Base-by-base conservation (phyloP, 2,888 invertebrate species). In the Alloplasta piceator region DNA sequence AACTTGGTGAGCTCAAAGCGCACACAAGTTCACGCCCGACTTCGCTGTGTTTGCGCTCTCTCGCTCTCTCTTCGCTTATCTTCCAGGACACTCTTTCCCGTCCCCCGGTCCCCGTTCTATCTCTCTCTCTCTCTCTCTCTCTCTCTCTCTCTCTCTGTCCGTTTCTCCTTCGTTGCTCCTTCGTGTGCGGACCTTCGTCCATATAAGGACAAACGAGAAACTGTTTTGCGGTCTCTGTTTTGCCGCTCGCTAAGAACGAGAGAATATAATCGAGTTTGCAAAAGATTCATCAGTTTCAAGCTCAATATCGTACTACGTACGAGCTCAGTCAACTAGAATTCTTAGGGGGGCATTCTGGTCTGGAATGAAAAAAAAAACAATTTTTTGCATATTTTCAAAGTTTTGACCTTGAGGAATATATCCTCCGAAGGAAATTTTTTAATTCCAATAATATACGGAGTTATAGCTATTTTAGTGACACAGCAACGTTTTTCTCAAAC, bases 161-260 rank as follows among this genome's bases (percentile, higher is more conserved):
- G 12, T 55, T 58, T 58, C 66, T 50, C 66, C 56, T 16, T 38
- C 56, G 10, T 39, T 41, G 26, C 76, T 41, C 66, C 75, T 58
- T 63, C 46, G 64, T 68, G 73, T 75, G 78, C 46, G 41, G 26
- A 26, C 26, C 26, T 26, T 3, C 26, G 26, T 26, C 84, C 83
- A 79, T 83, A 85, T 81, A 83, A 81, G 83, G 84, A 81, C 79
- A 85, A 83, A 82, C 80, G 75, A 83, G 82, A 80, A 77, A 73
- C 76, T 73, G 63, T 78, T 56, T 43, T 71, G 58, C 64, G 77
- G 63, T 39, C 60, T 78, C 80, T 80, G 60, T 75, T 68, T 75
- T 61, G 41, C 50, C 43, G 75, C 73, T 74, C 70, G 60, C 50
- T 66, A 56, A 67, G 70, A 74, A 48, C 60, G 48, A 58, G 39